Percentiles rank a stretch among this genome's conserved stretches.
Conservation (phyloP, 2,113 vertebrate species). For the Ochotona curzoniae region DNA sequence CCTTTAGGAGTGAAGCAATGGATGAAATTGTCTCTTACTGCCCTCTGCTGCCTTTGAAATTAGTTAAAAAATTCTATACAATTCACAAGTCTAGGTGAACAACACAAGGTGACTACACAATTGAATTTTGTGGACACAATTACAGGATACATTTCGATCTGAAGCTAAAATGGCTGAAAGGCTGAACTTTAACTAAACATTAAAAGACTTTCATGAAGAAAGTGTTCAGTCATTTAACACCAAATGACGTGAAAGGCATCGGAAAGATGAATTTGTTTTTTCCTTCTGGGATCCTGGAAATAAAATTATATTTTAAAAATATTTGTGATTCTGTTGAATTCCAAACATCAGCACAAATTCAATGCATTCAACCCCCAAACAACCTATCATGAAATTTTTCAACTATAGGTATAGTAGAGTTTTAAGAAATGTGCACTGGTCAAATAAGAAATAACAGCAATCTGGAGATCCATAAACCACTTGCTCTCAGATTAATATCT, state of each 20-base stretch:
- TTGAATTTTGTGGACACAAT: background rate
- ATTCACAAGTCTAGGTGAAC: background rate
- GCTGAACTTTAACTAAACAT: conserved; percentile 72
- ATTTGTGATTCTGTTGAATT: background rate
- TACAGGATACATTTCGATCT: background rate
- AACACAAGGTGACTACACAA: background rate
- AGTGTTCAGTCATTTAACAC: conserved; percentile 49
- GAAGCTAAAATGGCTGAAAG: conserved; percentile 27
- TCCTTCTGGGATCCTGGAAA: conserved; percentile 21
- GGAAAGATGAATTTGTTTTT: conserved; percentile 45
- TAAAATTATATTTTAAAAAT: conserved; percentile 62
- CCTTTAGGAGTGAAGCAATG: no score
- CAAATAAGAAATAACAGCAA: conserved; percentile 55
- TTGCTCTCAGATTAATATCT: background rate
- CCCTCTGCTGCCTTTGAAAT: no score
- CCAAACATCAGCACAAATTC: background rate
- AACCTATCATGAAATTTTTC: conserved; percentile 55
- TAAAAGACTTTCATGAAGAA: conserved; percentile 39
- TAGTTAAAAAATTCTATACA: background rate
- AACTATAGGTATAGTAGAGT: conserved; percentile 33
- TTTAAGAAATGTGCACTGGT: conserved; percentile 38
- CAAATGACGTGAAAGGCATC: conserved; percentile 49
- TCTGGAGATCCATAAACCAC: background rate
- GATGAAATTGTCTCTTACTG: no score
- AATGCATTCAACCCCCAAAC: background rate